Conservation (phyloP, 2,888 invertebrate species). For the Chirona hameri region DNA sequence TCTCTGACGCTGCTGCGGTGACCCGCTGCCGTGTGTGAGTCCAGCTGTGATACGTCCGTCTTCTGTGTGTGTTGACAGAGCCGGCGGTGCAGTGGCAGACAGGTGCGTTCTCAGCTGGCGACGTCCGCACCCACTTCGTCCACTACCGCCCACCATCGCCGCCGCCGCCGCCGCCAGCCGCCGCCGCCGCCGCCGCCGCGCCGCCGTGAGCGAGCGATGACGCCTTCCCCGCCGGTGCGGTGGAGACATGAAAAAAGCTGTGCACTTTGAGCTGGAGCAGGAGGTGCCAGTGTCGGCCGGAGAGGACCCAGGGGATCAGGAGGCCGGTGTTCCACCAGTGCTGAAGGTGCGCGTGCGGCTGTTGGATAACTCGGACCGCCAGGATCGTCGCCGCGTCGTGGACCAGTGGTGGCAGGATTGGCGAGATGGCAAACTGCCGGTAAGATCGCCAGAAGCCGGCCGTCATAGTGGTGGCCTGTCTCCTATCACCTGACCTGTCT, state of each 20-base stretch:
- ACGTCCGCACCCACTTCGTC: too few species aligned
- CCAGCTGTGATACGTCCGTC: too few species aligned
- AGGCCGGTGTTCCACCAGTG: not conserved
- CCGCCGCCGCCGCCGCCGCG: not conserved
- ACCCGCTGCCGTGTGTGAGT: too few species aligned
- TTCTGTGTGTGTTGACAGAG: not conserved
- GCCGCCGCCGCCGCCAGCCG: too few species aligned
- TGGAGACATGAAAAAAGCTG: not conserved
- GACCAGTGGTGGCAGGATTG: conserved; percentile 26
- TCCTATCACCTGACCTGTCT: too few species aligned
- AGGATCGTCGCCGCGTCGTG: not conserved
- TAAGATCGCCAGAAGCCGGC: too few species aligned
- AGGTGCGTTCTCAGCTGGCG: too few species aligned
- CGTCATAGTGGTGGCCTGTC: too few species aligned
- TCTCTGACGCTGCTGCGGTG: too few species aligned
- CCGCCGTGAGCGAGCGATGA: not conserved
- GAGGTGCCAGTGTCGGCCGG: not conserved
- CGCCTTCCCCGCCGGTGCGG: not conserved
- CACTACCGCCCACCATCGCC: not conserved
- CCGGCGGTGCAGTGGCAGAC: not conserved
- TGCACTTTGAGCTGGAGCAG: not conserved
- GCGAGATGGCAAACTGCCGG: conserved; percentile 10
- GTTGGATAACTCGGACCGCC: not conserved
- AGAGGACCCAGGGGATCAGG: not conserved
- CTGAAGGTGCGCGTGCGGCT: conserved; percentile 1